phyloP scores from a whole-genome alignment of 2,888 invertebrate genomes.

The Andrena flavipes region DNA sequence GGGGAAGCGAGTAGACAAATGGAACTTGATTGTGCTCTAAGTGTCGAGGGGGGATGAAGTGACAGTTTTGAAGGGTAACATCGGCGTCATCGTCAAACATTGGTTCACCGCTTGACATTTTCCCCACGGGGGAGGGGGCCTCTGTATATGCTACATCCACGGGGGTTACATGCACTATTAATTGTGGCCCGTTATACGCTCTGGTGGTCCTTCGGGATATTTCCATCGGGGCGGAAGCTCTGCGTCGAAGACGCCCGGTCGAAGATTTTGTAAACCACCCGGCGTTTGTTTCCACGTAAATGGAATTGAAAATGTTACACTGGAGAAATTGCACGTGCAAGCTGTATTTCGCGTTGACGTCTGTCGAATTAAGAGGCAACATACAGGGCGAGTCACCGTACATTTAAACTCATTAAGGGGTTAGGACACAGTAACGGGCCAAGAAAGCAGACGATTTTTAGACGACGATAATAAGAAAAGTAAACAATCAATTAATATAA shows the following conservation, averaged over 20 bases:
- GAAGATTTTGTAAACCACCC: background rate
- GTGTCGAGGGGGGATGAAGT: conserved; percentile 66
- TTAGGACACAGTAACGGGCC: no score
- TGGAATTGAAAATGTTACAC: no score
- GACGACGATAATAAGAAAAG: no score
- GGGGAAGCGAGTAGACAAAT: conserved; percentile 68
- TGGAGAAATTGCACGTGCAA: no score
- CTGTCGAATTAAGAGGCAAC: no score
- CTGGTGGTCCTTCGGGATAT: conserved; percentile 60
- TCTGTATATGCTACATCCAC: conserved; percentile 24
- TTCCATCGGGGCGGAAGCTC: conserved; percentile 44
- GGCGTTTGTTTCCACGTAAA: background rate
- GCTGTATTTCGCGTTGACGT: no score
- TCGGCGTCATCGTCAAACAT: conserved; percentile 74
- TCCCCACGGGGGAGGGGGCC: conserved; percentile 58
- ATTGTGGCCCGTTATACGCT: conserved; percentile 74
- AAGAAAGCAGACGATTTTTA: no score
- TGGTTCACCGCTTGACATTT: conserved; percentile 75
- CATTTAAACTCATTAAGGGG: no score
- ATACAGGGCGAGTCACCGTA: no score
- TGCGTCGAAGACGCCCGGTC: background rate
- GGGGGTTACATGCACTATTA: conserved; percentile 72
- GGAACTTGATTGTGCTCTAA: conserved; percentile 72
- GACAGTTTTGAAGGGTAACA: conserved; percentile 75
- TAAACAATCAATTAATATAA: no score